Percentiles rank a stretch among this genome's conserved stretches.
Evolutionary conservation across 2,888 invertebrate species (phyloP).

Genomic region (Macropis europaea): DNA sequence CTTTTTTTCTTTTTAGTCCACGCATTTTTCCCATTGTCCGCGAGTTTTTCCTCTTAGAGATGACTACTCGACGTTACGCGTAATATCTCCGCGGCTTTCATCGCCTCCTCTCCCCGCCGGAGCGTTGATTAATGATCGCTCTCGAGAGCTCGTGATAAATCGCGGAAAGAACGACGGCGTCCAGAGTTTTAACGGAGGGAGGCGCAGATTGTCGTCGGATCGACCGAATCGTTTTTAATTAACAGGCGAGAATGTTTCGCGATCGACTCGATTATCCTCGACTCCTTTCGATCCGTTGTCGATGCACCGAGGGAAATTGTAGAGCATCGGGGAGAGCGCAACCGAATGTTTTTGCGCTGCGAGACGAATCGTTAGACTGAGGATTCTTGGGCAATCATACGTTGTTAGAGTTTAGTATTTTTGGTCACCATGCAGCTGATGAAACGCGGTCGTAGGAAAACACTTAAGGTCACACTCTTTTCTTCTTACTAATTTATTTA

Average conservation of each 20-base stretch:
- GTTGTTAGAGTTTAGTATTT: too few relatives aligned
- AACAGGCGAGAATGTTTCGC: slow-evolving; percentile 9
- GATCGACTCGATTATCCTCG: slow-evolving; percentile 11
- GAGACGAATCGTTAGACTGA: too few relatives aligned
- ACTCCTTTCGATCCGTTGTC: slow-evolving; percentile 8
- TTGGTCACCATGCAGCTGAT: too few relatives aligned
- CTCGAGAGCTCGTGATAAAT: slow-evolving; percentile 54
- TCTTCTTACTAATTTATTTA: too few relatives aligned
- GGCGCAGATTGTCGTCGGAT: slow-evolving; percentile 2
- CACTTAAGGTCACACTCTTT: too few relatives aligned
- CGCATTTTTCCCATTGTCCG: slow-evolving; percentile 56
- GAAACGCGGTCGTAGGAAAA: too few relatives aligned
- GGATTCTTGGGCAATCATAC: too few relatives aligned
- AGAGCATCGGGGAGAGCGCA: too few relatives aligned
- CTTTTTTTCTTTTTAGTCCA: slow-evolving; percentile 29
- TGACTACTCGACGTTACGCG: slow-evolving; percentile 59
- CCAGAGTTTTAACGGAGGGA: slow-evolving; percentile 4
- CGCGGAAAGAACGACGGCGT: slow-evolving; percentile 41
- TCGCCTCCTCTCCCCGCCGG: slow-evolving; percentile 7
- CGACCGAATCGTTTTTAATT: slow-evolving; percentile 41
- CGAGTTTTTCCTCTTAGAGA: slow-evolving; percentile 51
- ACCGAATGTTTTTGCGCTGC: too few relatives aligned
- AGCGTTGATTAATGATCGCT: slow-evolving; percentile 61
- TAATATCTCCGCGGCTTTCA: slow-evolving; percentile 50
- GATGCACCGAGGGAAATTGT: too few relatives aligned